Evolutionary conservation across 1,140 invertebrate species (phyloP), one percentile per base, ranked within the genome.

Genomic region (Ruditapes philippinarum): DNA sequence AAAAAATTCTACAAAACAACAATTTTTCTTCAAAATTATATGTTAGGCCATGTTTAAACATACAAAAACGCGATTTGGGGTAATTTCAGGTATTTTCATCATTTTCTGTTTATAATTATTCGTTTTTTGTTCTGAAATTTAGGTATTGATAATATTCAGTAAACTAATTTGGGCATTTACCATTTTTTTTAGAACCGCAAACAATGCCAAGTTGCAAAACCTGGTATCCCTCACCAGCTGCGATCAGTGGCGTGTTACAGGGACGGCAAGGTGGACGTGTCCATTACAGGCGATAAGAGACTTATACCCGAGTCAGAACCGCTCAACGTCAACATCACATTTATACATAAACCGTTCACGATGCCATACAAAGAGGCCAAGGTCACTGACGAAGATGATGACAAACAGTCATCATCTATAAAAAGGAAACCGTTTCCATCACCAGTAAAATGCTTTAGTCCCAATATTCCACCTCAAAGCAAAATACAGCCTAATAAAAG

Each of bases 241-340:
- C 14, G 76, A 40, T 79, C 76, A 4, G 31, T 60, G 22, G 76
- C 76, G 0, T 79, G 76, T 79, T 79, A 79, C 49, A 49, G 40
- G 22, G 76, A 79, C 40, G 76, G 76, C 14, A 79, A 79, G 57
- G 49, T 79, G 31, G 42, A 79, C 22, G 76, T 79, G 19, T 79
- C 76, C 11, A 79, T 79, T 25, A 19, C 7, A 9, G 76, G 76
- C 5, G 76, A 79, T 51, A 45, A 79, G 12, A 40, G 76, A 22
- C 28, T 79, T 14, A n/a, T 79, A 31, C 40, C 19, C 0, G 54
- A 79, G 1, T 17, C 22, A 33, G 76, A 79, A 36, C 25, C 76
- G 22, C 49, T 33, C 1, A n/a, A 79, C 28, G 40, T 79, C 14
- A 79, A 60, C 42, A 57, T 79, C 17, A 79, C 76, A 22, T 79